A percentile compares a stretch with the other conserved stretches of the same genome.
These are phyloP conservation scores for Venturia canescens DNA, from an alignment of 1,140 invertebrate genomes.

Conservation along the genomic window DNA sequence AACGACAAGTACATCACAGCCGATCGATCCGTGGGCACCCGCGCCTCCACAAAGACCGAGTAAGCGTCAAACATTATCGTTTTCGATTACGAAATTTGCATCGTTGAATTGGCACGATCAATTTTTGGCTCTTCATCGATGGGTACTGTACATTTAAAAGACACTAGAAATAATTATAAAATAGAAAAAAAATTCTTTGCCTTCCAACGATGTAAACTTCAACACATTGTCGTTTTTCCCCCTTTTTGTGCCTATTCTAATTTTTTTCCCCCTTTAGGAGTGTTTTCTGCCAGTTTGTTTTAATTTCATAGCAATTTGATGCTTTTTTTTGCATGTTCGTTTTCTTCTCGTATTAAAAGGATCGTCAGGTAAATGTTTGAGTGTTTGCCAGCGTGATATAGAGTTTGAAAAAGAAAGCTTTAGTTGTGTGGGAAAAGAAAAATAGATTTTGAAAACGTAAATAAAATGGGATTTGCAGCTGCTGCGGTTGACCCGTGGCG, in stretches of 20 bases:
- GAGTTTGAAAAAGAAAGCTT: too few species aligned
- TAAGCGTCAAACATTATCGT: constrained; percentile 48
- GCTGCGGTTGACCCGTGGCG: constrained; percentile 80
- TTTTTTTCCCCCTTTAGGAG: constrained; percentile 49
- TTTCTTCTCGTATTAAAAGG: constrained; percentile 59
- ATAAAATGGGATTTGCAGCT: constrained; percentile 57
- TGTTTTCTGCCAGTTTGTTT: constrained; percentile 43
- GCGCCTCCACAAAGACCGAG: constrained; percentile 69
- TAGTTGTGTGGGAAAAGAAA: neutral
- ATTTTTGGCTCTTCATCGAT: too few species aligned
- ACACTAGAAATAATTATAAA: too few species aligned
- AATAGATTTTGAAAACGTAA: constrained; percentile 7
- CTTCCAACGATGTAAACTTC: neutral
- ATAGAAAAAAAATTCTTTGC: neutral
- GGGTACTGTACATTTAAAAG: too few species aligned
- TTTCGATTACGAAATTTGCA: too few species aligned
- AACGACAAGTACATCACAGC: constrained; percentile 69
- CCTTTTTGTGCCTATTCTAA: constrained; percentile 41
- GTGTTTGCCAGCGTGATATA: neutral
- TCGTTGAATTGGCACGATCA: too few species aligned
- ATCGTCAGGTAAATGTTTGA: constrained; percentile 59
- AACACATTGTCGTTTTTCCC: neutral
- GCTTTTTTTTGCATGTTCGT: constrained; percentile 48
- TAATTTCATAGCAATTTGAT: constrained; percentile 39
- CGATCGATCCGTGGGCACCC: constrained; percentile 81